Conservation (phyloP, 64 coral and sea anemone genomes). For the Montipora efflorescens region DNA sequence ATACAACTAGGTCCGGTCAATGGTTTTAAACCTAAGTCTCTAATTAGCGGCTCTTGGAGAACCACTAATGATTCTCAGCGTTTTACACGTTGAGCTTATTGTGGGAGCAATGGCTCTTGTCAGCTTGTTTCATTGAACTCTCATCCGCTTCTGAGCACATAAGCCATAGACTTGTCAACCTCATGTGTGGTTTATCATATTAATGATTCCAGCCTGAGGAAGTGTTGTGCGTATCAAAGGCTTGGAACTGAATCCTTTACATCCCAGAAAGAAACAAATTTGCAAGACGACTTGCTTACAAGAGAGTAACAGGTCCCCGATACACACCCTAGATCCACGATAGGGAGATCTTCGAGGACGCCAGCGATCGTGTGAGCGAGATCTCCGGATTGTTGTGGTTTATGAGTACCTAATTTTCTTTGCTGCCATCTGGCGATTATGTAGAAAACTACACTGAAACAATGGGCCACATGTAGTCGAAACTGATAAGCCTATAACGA, state of each 20-base stretch:
- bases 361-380: neutral
- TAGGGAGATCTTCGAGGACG: neutral
- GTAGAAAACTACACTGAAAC: constrained; percentile 77
- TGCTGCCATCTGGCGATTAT: constrained; percentile 88
- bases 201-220: constrained; percentile 12
- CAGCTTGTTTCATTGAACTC: neutral
- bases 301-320: neutral
- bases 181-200: constrained; percentile 47
- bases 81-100: constrained; percentile 43
- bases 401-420: constrained; percentile 68
- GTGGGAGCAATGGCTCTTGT: neutral
- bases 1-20: constrained; percentile 39
- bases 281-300: neutral
- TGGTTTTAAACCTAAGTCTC: constrained; percentile 41
- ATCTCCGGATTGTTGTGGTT: constrained; percentile 80
- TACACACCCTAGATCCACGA: neutral
- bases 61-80: constrained; percentile 43
- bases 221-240: constrained; percentile 43
- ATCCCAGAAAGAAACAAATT: constrained; percentile 12
- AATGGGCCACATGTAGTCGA: constrained; percentile 79
- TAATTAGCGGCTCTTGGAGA: constrained; percentile 77
- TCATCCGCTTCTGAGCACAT: neutral
- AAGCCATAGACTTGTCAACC: constrained; percentile 1
- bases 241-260: constrained; percentile 17
- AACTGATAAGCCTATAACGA: constrained; percentile 72